Evolutionary conservation across 2,888 invertebrate species (phyloP), one percentile per base, ranked within the genome.

Genomic region (Steinernema carpocapsae): DNA sequence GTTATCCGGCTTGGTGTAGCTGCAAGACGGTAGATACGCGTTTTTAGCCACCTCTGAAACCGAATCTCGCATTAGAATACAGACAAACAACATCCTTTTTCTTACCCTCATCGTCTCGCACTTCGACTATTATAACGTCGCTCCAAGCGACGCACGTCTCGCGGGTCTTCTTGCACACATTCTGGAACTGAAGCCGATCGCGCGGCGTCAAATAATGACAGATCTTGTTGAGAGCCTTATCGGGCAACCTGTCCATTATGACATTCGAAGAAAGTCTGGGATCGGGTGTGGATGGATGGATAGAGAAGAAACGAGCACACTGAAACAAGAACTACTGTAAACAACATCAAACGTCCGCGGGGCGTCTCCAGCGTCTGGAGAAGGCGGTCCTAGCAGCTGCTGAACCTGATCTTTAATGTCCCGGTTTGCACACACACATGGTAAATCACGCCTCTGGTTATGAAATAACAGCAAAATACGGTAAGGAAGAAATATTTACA

Each of bases 151-250:
- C 19, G 22, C 45, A 52, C 26, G 32, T 32, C 17, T 64, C 17
- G 12, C 19, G 12, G 1, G 64, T 64, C 7, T 26, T 29, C 43
- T 71, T 76, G 72, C 72, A 74, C 26, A 71, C 70, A 26, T 73
- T 59, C 22, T 56, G 75, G n/a, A 77, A 46, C 17, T 48, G 37
- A 1, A 77, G 46, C n/a, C 77, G 59, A 24, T 77, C 77, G 24
- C 71, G 37, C 26, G 77, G 77, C 19, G 32, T 46, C 26, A 76
- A 45, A 24, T 45, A 43, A 24, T 43, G 26, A 22, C 70, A 56
- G 22, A 76, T 76, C 29, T 29, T 52, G 12, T 51, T 32, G 45
- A 73, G 70, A 19, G 76, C 52, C 29, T 52, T 72, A 19, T 72
- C 76, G 43, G 76, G 75, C 56, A 76, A 46, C 45, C 7, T 26